Evolutionary conservation across 2,113 vertebrate species (phyloP).

Genomic region (Heliornis fulica): DNA sequence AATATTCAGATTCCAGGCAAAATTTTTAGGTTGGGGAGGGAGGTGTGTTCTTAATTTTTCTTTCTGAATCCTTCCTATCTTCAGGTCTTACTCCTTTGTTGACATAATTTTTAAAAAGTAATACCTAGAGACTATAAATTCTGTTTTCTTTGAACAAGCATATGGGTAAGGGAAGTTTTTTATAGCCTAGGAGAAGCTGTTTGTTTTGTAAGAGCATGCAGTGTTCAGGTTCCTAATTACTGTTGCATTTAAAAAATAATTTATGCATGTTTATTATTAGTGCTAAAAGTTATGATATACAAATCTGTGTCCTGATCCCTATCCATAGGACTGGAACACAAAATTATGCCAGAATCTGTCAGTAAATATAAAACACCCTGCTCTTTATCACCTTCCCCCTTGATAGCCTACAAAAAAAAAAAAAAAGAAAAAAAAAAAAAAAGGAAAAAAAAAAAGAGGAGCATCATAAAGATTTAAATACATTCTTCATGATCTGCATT

Average conservation of each 20-base stretch:
- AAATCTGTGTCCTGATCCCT: not conserved
- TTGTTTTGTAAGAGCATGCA: not conserved
- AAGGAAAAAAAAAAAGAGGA: not conserved
- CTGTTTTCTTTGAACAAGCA: not conserved
- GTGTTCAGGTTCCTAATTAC: not conserved
- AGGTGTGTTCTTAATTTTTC: not conserved
- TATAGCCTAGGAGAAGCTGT: not conserved
- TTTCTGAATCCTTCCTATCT: not conserved
- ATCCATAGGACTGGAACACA: not conserved
- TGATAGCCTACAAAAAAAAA: not conserved
- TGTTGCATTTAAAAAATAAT: not conserved
- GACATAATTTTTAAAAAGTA: not conserved
- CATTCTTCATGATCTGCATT: not conserved
- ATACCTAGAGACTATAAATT: not conserved
- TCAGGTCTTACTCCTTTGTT: not conserved
- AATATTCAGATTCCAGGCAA: not conserved
- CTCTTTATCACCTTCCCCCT: not conserved
- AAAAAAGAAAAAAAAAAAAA: not conserved
- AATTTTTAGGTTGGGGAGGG: not conserved
- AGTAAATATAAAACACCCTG: fast-evolving
- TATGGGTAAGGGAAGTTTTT: not conserved
- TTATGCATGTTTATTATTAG: not conserved
- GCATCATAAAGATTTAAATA: not conserved
- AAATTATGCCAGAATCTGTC: not conserved
- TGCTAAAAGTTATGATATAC: not conserved